These are phyloP conservation scores for Smittia aterrima DNA, from an alignment of 2,888 invertebrate genomes.

Conservation along the genomic window DNA sequence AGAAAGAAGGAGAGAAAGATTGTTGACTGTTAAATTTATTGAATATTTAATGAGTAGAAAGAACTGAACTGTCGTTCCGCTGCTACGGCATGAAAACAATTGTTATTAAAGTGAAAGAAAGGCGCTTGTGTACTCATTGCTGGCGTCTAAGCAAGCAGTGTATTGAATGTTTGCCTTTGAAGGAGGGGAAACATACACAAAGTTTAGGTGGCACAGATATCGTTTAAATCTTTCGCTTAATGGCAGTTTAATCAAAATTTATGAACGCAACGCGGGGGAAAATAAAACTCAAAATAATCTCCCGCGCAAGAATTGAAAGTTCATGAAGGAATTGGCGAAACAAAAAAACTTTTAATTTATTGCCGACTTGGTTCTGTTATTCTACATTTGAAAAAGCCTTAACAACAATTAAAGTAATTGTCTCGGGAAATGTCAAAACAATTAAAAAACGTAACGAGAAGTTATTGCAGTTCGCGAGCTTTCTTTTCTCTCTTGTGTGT, in stretches of 20 bases:
- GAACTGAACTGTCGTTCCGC: conserved; percentile 4
- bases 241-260: conserved; percentile 14
- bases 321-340: background rate
- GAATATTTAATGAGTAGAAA: conserved; percentile 14
- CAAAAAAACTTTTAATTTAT: background rate
- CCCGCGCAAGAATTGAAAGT: background rate
- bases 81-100: background rate
- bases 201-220: conserved; percentile 8
- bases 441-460: conserved; percentile 17
- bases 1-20: background rate
- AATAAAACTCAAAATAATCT: conserved; percentile 4
- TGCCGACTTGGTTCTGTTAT: background rate
- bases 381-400: background rate
- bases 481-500: conserved; percentile 8
- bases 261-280: background rate
- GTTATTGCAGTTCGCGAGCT: background rate
- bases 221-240: conserved; percentile 5
- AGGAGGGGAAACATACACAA: background rate
- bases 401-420: conserved; percentile 23
- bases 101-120: conserved; percentile 2
- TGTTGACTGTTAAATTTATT: background rate
- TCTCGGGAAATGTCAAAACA: conserved; percentile 27
- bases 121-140: conserved; percentile 24
- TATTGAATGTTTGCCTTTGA: background rate
- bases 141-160: conserved; percentile 26